Conservation (phyloP, 1,140 invertebrate species). For the Macrobrachium nipponense region DNA sequence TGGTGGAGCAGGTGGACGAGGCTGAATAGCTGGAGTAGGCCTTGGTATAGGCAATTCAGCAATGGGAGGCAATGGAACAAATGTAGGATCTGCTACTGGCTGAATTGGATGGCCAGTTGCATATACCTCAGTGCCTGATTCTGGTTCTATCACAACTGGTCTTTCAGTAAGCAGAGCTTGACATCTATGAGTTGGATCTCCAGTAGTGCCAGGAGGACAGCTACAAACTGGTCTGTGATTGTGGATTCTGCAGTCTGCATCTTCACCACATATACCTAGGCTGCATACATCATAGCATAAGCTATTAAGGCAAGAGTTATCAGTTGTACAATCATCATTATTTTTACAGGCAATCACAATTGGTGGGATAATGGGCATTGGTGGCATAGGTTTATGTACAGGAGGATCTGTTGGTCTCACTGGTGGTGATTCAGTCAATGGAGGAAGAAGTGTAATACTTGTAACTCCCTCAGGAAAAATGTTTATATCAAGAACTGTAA, state of each 20-base stretch:
- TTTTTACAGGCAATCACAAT: slow-evolving; percentile 69
- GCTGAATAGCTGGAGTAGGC: slow-evolving; percentile 23
- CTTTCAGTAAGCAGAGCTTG: slow-evolving; percentile 38
- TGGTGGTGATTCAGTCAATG: slow-evolving; percentile 12
- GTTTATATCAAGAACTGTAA: not conserved
- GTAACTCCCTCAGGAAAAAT: slow-evolving; percentile 19
- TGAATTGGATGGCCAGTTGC: slow-evolving; percentile 24
- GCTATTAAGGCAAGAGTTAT: slow-evolving; percentile 57
- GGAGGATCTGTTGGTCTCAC: slow-evolving; percentile 12
- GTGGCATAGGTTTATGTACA: slow-evolving; percentile 63
- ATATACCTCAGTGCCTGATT: slow-evolving; percentile 76
- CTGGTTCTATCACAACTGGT: slow-evolving; percentile 75
- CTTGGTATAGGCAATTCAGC: not conserved
- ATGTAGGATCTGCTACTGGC: slow-evolving; percentile 34
- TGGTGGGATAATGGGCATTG: slow-evolving; percentile 82
- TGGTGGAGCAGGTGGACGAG: slow-evolving; percentile 24
- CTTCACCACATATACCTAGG: slow-evolving; percentile 68
- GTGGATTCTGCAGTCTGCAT: slow-evolving; percentile 71
- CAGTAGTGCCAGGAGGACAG: slow-evolving; percentile 75
- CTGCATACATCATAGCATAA: slow-evolving; percentile 62
- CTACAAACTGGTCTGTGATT: slow-evolving; percentile 73
- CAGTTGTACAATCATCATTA: slow-evolving; percentile 60
- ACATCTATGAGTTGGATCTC: slow-evolving; percentile 70
- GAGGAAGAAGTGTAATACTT: slow-evolving; percentile 20
- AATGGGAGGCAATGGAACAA: not conserved